A percentile compares a stretch with the other conserved stretches of the same genome.
phyloP scores from a whole-genome alignment of 2,888 invertebrate species.

The Deilephila porcellus region DNA sequence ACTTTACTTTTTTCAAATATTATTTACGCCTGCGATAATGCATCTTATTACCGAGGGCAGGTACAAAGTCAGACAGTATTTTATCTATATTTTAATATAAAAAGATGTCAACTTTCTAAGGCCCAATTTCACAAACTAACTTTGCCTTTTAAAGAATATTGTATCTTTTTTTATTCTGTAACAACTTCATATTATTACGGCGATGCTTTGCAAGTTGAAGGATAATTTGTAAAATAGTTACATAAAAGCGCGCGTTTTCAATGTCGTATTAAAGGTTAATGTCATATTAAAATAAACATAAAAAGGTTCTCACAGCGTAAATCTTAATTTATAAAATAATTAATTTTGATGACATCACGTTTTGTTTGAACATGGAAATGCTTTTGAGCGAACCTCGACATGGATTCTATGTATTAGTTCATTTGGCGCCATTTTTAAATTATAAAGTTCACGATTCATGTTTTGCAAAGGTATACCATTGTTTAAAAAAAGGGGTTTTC shows the following conservation, averaged over 20 bases:
- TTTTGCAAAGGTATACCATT: background rate
- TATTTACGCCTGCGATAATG: background rate
- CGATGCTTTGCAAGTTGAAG: too few relatives aligned
- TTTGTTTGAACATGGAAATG: slow-evolving; percentile 7
- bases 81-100: too few relatives aligned
- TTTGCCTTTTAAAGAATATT: too few relatives aligned
- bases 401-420: background rate
- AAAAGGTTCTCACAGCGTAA: slow-evolving; percentile 10
- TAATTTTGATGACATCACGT: slow-evolving; percentile 19
- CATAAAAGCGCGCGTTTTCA: background rate
- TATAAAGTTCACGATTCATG: background rate
- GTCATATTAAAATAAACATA: slow-evolving; percentile 7
- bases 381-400: background rate
- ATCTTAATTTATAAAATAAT: background rate
- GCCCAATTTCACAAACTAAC: too few relatives aligned
- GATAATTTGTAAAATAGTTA: background rate
- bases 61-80: too few relatives aligned
- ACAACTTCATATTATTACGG: too few relatives aligned
- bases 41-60: background rate
- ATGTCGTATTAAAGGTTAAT: background rate
- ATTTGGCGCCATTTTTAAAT: background rate
- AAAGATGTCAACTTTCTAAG: too few relatives aligned
- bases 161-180: too few relatives aligned
- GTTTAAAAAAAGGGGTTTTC: too few relatives aligned
- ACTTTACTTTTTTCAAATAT: background rate